Conservation (phyloP, 2,113 vertebrate genomes). For the Trematomus loennbergii region DNA sequence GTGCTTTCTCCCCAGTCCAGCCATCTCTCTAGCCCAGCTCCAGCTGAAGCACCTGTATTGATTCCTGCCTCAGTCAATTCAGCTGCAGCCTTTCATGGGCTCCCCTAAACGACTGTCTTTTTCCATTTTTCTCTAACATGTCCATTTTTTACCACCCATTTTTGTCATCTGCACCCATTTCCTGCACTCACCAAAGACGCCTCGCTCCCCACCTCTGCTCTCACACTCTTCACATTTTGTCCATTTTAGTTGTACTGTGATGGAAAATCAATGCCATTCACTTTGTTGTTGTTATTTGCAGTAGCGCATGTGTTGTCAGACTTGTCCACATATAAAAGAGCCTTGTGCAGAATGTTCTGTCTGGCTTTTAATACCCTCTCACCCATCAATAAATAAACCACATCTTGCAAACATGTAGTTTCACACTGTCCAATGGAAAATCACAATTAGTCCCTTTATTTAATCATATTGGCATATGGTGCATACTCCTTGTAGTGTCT, state of each 20-base stretch:
- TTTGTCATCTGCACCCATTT: conserved; percentile 65
- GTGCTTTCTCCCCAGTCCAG: conserved; percentile 38
- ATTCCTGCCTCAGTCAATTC: conserved; percentile 61
- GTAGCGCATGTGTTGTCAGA: conserved; percentile 44
- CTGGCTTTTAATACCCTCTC: conserved; percentile 50
- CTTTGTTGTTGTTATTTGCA: conserved; percentile 63
- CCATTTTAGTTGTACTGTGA: conserved; percentile 55
- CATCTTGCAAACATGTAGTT: conserved; percentile 23
- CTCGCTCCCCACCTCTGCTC: conserved; percentile 32
- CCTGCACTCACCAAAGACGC: conserved; percentile 53
- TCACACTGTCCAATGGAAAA: conserved; percentile 45
- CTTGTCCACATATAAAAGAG: conserved; percentile 48
- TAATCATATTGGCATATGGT: conserved; percentile 83
- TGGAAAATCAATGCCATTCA: conserved; percentile 68
- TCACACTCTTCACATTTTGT: conserved; percentile 66
- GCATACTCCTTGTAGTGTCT: conserved; percentile 77
- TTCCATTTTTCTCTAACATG: conserved; percentile 40
- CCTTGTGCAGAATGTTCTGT: conserved; percentile 32
- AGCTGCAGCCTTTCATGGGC: conserved; percentile 58
- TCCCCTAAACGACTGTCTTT: conserved; percentile 54
- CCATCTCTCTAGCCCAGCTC: conserved; percentile 44
- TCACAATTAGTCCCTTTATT: conserved; percentile 55
- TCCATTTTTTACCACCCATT: conserved; percentile 40
- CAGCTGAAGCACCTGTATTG: conserved; percentile 65
- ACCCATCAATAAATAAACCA: conserved; percentile 43